phyloP scores from a whole-genome alignment of 1,140 invertebrate species.

The Bombus difficillimus region DNA sequence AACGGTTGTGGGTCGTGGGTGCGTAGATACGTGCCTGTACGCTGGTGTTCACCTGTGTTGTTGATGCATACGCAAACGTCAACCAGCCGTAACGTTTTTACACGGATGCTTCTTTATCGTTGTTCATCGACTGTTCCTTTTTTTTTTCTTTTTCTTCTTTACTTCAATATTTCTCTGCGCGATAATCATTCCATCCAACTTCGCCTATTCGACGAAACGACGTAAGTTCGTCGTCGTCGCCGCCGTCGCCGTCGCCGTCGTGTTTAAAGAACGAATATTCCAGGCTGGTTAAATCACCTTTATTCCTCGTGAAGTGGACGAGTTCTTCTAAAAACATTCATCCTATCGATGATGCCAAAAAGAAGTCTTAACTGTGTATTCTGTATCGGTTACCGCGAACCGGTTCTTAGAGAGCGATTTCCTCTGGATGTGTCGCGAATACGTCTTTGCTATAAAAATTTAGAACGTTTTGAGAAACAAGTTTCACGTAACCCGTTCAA shows the following conservation, averaged over 20 bases:
- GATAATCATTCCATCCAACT: slow-evolving; percentile 67
- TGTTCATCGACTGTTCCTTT: slow-evolving; percentile 37
- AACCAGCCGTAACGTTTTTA: slow-evolving; percentile 47
- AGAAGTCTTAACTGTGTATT: background rate
- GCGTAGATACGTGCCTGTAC: background rate
- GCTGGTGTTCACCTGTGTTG: slow-evolving; percentile 26
- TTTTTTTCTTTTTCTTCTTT: background rate
- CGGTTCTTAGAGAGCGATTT: background rate
- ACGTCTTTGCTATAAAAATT: background rate
- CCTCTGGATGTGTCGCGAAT: background rate
- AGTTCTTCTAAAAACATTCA: background rate
- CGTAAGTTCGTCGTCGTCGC: slow-evolving; percentile 38
- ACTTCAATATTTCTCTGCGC: slow-evolving; percentile 36
- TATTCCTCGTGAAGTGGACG: slow-evolving; percentile 6
- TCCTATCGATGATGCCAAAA: background rate
- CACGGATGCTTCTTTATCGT: slow-evolving; percentile 42
- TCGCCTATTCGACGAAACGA: slow-evolving; percentile 58
- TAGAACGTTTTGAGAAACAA: background rate
- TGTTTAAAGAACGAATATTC: slow-evolving; percentile 52
- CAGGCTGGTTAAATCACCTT: slow-evolving; percentile 31
- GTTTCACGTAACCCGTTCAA: background rate
- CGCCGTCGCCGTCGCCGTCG: background rate
- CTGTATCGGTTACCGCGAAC: slow-evolving; percentile 1
- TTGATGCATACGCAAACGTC: slow-evolving; percentile 41
- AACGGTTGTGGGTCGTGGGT: background rate